Evolutionary conservation across 2,113 vertebrate species (phyloP).

Genomic region (Oenanthe melanoleuca): DNA sequence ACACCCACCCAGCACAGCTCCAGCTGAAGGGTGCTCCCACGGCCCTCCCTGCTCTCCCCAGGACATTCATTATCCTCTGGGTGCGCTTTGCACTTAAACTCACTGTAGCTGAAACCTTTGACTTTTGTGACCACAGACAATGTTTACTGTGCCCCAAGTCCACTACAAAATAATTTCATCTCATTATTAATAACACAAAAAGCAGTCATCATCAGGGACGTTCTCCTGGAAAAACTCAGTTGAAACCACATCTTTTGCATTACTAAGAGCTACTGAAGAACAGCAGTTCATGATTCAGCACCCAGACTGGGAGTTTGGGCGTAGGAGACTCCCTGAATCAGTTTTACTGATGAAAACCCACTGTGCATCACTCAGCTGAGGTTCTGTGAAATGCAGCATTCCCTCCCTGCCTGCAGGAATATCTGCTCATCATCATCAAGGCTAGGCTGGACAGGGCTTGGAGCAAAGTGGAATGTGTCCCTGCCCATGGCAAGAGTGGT

Average conservation of each 20-base stretch:
- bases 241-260: background rate
- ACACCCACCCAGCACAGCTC: too few species aligned
- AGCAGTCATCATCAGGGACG: background rate
- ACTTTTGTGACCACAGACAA: background rate
- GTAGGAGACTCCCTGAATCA: background rate
- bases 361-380: background rate
- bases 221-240: background rate
- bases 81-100: background rate
- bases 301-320: background rate
- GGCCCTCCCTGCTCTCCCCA: background rate
- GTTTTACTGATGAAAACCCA: background rate
- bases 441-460: background rate
- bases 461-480: background rate
- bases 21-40: background rate
- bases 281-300: background rate
- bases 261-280: background rate
- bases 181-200: background rate
- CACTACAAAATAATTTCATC: background rate
- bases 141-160: background rate
- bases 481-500: background rate
- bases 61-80: accelerated
- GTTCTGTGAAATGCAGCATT: background rate
- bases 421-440: background rate
- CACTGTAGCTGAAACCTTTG: background rate
- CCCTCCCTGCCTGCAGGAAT: background rate